phyloP scores from a whole-genome alignment of 2,113 vertebrate genomes.

The Spizaetus ornatus region DNA sequence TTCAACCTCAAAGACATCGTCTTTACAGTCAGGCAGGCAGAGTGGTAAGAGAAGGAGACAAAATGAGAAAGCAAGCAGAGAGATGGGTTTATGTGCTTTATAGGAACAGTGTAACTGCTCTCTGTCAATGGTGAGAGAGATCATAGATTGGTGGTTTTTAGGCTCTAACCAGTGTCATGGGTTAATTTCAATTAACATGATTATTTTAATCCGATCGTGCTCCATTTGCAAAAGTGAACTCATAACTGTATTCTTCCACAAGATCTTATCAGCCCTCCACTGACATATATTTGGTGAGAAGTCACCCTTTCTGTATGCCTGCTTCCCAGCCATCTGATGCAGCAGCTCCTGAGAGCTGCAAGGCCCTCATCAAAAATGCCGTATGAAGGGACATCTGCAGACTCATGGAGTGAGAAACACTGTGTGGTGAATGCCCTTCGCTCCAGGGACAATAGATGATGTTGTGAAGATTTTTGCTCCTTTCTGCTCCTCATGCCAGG shows the following conservation, averaged over 20 bases:
- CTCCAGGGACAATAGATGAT: accelerated
- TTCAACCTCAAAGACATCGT: neutral
- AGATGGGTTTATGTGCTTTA: neutral
- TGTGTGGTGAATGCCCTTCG: accelerated
- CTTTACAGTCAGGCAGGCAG: neutral
- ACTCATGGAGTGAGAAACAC: neutral
- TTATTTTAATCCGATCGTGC: neutral
- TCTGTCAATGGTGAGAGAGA: neutral
- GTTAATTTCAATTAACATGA: neutral
- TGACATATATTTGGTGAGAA: neutral
- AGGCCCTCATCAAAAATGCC: neutral
- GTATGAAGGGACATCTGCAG: neutral
- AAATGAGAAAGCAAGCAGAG: neutral
- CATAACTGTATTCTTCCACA: neutral
- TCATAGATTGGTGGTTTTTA: neutral
- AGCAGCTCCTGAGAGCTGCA: neutral
- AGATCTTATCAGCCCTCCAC: neutral
- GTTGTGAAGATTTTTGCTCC: neutral
- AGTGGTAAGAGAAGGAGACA: neutral
- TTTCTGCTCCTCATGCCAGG: neutral
- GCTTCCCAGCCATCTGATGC: neutral
- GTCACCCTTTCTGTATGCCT: neutral
- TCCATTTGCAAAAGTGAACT: neutral
- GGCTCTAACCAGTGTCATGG: neutral
- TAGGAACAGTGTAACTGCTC: neutral